Conservation (phyloP, 2,888 invertebrate species). For the Oeneis ivallda region DNA sequence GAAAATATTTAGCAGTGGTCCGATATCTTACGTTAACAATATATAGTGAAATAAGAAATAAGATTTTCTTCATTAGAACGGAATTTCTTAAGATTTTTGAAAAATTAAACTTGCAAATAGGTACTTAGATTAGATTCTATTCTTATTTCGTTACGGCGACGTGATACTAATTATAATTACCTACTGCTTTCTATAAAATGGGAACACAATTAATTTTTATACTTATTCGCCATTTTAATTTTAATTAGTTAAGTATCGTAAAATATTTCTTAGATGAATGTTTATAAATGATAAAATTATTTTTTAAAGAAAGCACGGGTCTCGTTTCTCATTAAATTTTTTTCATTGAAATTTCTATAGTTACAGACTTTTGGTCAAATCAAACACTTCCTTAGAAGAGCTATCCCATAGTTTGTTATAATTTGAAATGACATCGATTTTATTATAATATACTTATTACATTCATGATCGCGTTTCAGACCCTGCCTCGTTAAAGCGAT, state of each 20-base stretch:
- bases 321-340: too few relatives aligned
- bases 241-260: too few relatives aligned
- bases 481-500: conserved; percentile 81
- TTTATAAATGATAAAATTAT: too few relatives aligned
- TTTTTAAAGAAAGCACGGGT: too few relatives aligned
- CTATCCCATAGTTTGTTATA: conserved; percentile 60
- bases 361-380: background rate
- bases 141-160: background rate
- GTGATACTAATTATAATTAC: too few relatives aligned
- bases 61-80: conserved; percentile 7
- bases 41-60: conserved; percentile 19
- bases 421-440: conserved; percentile 54
- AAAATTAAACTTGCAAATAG: conserved; percentile 2
- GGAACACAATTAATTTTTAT: too few relatives aligned
- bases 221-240: too few relatives aligned
- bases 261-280: too few relatives aligned
- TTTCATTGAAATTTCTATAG: background rate
- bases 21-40: conserved; percentile 50
- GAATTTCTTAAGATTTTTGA: background rate
- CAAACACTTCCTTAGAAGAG: conserved; percentile 52
- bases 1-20: conserved; percentile 73
- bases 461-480: conserved; percentile 72
- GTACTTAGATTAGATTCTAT: background rate
- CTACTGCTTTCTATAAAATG: background rate
- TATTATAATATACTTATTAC: conserved; percentile 11